These are phyloP conservation scores for Aurelia aurita DNA, from an alignment of 30 jellyfish, hydroid and myxozoan genomes.

Conservation along the genomic window DNA sequence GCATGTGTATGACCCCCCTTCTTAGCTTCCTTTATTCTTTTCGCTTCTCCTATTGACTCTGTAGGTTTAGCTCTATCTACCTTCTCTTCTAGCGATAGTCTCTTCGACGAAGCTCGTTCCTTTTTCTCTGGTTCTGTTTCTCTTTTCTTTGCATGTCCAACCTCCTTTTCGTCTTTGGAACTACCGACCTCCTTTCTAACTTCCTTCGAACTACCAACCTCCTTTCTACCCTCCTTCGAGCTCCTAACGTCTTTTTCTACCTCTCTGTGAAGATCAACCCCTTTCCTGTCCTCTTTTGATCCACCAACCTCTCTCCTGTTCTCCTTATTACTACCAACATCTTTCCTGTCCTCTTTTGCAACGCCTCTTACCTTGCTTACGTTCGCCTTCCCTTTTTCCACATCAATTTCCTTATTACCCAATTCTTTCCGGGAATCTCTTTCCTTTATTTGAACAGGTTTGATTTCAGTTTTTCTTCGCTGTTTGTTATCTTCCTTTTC, in stretches of 20 bases:
- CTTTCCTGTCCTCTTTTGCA: neutral
- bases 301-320: neutral
- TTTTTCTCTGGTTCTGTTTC: neutral
- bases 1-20: neutral
- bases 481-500: neutral
- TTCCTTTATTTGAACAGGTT: no score
- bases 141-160: no score
- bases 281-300: neutral
- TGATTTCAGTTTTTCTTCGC: neutral
- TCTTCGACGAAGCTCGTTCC: conserved; percentile 10
- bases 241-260: neutral
- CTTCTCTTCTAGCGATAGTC: no score
- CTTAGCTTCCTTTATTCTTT: neutral
- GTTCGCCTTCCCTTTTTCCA: neutral
- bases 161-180: neutral
- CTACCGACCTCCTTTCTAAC: neutral
- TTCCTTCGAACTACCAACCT: neutral
- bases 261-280: neutral
- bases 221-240: neutral
- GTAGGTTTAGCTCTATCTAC: no score
- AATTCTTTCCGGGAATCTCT: no score
- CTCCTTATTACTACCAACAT: neutral
- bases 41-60: no score
- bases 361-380: neutral
- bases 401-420: neutral